Evolutionary conservation across 2,797 vertebrate genomes (phyloP).

Genomic region (Cyprinodon diabolis): DNA sequence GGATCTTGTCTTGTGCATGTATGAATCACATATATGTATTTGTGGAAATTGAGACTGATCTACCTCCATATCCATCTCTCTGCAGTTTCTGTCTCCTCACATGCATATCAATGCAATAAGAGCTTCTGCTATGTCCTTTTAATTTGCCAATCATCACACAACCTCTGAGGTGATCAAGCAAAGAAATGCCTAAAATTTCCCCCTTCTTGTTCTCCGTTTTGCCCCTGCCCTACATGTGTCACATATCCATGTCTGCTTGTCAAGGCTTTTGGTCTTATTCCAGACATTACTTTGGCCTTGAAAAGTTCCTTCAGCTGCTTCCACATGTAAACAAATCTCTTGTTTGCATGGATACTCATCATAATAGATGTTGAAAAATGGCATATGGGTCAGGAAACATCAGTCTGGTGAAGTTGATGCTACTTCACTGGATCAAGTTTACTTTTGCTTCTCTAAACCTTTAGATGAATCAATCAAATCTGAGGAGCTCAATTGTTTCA

Average conservation of each 20-base stretch:
- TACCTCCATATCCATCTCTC: background rate
- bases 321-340: slow-evolving; percentile 3
- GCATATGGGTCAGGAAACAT: background rate
- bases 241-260: background rate
- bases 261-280: background rate
- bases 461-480: background rate
- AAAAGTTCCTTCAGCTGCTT: slow-evolving; percentile 8
- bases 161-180: background rate
- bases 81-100: background rate
- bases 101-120: background rate
- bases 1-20: too few species aligned
- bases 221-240: background rate
- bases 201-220: background rate
- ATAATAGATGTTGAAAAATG: slow-evolving; percentile 8
- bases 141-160: background rate
- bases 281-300: slow-evolving; percentile 5
- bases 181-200: background rate
- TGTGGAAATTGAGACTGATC: too few species aligned
- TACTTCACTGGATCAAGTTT: background rate
- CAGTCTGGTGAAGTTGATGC: background rate
- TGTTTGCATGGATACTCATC: slow-evolving; percentile 4
- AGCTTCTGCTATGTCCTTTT: background rate
- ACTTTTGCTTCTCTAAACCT: background rate
- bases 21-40: too few species aligned
- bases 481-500: background rate